Percentiles rank a stretch among this genome's conserved stretches.
These are phyloP conservation scores for Parazoanthus atlanticus DNA, from an alignment of 92 coral and sea anemone genomes.

Conservation along the genomic window DNA sequence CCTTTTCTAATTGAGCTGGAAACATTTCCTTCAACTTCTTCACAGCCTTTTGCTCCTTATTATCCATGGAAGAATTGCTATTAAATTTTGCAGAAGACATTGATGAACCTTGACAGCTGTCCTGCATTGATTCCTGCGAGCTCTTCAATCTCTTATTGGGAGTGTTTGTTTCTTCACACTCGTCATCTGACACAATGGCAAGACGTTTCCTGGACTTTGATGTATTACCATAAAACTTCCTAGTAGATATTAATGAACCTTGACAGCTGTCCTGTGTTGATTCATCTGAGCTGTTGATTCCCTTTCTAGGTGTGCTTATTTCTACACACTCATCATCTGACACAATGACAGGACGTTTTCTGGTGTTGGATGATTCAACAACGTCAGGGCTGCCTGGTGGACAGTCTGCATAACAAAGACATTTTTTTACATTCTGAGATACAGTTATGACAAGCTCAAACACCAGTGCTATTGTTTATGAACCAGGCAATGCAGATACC, in stretches of 20 bases:
- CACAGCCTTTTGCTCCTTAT: background rate
- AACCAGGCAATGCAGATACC: no score
- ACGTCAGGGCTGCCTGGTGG: background rate
- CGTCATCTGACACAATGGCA: conserved; percentile 5
- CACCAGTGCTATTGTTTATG: no score
- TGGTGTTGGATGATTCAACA: background rate
- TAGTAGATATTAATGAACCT: background rate
- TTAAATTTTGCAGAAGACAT: background rate
- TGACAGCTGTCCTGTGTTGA: background rate
- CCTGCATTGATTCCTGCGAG: background rate
- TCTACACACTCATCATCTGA: conserved; percentile 22
- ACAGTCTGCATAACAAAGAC: background rate
- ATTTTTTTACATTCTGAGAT: background rate
- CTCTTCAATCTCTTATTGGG: conserved; percentile 26
- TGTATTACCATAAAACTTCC: background rate
- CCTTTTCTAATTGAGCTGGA: background rate
- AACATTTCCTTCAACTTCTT: background rate
- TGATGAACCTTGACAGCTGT: background rate
- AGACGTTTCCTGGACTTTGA: conserved; percentile 5
- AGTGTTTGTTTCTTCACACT: background rate
- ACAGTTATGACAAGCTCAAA: no score
- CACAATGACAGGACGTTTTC: background rate
- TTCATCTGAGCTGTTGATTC: conserved; percentile 1
- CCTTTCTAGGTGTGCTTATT: background rate
- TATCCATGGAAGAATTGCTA: background rate